phyloP scores from a whole-genome alignment of 2,888 invertebrate genomes.

The Tipula vernalis region DNA sequence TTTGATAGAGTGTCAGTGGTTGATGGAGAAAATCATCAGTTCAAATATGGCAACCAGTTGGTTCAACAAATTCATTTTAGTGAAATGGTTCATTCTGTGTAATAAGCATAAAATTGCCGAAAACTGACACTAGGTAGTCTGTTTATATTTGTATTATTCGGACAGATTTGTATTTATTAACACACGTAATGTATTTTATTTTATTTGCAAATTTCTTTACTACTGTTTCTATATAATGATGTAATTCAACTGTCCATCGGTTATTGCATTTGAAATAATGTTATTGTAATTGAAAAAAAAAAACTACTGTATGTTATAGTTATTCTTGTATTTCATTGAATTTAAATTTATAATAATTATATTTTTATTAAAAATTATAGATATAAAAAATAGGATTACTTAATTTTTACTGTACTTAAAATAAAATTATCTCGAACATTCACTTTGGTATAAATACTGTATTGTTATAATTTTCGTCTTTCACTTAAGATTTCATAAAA shows the following conservation, averaged over 20 bases:
- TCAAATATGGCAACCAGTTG: too few species aligned
- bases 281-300: background rate
- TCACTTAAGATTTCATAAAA: background rate
- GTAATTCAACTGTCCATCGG: background rate
- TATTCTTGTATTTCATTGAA: background rate
- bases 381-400: background rate
- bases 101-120: too few species aligned
- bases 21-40: too few species aligned
- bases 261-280: background rate
- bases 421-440: background rate
- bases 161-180: too few species aligned
- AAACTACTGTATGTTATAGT: background rate
- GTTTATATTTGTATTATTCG: too few species aligned
- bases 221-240: background rate
- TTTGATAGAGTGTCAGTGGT: too few species aligned
- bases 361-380: background rate
- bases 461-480: constrained; percentile 4
- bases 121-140: too few species aligned
- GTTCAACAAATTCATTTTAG: too few species aligned
- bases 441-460: background rate
- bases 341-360: background rate
- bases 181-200: too few species aligned
- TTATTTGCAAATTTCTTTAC: background rate
- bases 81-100: too few species aligned
- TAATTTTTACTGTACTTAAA: background rate